These are phyloP conservation scores for Eleutherodactylus coqui DNA, from an alignment of 2,797 vertebrate genomes.

Conservation along the genomic window DNA sequence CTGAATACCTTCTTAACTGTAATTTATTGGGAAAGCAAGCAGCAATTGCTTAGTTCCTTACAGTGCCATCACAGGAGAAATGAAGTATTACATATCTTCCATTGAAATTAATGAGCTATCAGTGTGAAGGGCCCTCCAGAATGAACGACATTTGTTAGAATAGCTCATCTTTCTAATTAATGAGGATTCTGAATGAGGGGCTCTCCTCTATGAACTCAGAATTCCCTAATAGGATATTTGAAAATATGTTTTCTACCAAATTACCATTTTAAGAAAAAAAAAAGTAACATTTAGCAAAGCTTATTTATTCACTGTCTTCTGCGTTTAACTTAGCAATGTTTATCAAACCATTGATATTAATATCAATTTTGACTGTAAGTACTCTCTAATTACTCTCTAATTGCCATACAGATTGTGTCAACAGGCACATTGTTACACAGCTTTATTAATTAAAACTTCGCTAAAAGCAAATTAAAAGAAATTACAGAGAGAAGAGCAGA, in stretches of 20 bases:
- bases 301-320: not conserved
- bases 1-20: too few relatives aligned
- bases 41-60: not conserved
- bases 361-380: not conserved
- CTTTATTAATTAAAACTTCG: slow-evolving; percentile 24
- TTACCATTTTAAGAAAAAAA: not conserved
- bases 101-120: too few relatives aligned
- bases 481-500: not conserved
- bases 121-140: not conserved
- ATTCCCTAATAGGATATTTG: not conserved
- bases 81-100: too few relatives aligned
- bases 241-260: not conserved
- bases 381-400: slow-evolving; percentile 2
- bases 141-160: not conserved
- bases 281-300: not conserved
- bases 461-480: not conserved
- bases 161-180: too few relatives aligned
- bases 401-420: slow-evolving; percentile 2
- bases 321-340: not conserved
- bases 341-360: not conserved
- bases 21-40: not conserved
- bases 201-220: not conserved
- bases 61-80: too few relatives aligned
- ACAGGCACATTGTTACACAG: slow-evolving; percentile 11
- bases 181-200: too few relatives aligned